These are phyloP conservation scores for Falcaria lacertinaria DNA, from an alignment of 2,888 invertebrate genomes.

Conservation along the genomic window DNA sequence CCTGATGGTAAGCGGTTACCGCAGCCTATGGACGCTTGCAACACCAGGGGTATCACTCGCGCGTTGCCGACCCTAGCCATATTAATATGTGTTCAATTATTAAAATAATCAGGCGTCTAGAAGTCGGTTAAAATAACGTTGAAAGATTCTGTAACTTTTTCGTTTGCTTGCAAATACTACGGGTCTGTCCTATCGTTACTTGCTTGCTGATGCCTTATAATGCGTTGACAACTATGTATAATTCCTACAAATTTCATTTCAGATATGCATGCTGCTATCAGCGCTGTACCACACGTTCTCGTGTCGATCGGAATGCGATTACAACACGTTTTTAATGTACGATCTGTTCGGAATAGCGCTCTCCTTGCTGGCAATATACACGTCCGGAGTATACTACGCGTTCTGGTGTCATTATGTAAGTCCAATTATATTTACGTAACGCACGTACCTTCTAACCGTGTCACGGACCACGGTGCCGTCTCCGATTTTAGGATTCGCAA, in stretches of 20 bases:
- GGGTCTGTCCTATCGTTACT: too few species aligned
- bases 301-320: constrained; percentile 92
- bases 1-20: too few species aligned
- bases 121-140: too few species aligned
- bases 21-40: too few species aligned
- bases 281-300: constrained; percentile 96
- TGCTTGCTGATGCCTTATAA: neutral
- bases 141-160: too few species aligned
- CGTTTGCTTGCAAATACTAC: too few species aligned
- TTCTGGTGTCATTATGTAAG: constrained; percentile 96
- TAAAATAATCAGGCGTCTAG: too few species aligned
- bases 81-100: too few species aligned
- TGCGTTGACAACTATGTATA: neutral
- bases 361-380: constrained; percentile 95
- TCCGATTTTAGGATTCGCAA: neutral
- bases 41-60: too few species aligned
- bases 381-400: constrained; percentile 97
- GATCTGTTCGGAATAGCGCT: constrained; percentile 96
- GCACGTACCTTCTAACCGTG: neutral
- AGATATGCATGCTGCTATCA: constrained; percentile 96
- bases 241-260: constrained; percentile 42
- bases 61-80: too few species aligned
- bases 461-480: neutral
- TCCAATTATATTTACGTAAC: constrained; percentile 17
- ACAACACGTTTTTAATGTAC: constrained; percentile 91